These are phyloP conservation scores for Xylota segnis DNA, from an alignment of 2,888 invertebrate genomes.

Conservation along the genomic window DNA sequence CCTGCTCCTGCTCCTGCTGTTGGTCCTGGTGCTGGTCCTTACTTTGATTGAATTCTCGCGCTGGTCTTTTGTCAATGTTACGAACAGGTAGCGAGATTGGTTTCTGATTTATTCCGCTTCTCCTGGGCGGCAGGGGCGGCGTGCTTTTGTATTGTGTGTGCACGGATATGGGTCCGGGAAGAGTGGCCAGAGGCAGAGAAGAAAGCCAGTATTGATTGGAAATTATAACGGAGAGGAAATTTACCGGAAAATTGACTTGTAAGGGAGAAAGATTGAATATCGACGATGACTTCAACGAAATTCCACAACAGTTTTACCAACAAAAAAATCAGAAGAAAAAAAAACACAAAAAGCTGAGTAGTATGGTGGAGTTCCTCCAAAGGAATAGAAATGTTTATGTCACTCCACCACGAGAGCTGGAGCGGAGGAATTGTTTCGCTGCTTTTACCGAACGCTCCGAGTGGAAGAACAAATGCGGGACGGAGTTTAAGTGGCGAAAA, in stretches of 20 bases:
- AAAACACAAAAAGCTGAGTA: slow-evolving; percentile 5
- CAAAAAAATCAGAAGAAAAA: background rate
- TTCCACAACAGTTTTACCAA: slow-evolving; percentile 61
- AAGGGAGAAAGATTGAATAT: slow-evolving; percentile 76
- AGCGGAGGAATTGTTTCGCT: slow-evolving; percentile 58
- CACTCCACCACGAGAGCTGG: slow-evolving; percentile 36
- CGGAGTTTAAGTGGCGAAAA: slow-evolving; percentile 74
- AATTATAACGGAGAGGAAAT: slow-evolving; percentile 83
- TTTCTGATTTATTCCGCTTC: slow-evolving; percentile 74
- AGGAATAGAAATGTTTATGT: slow-evolving; percentile 75
- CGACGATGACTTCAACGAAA: slow-evolving; percentile 71
- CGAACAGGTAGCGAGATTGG: slow-evolving; percentile 76
- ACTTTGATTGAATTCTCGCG: slow-evolving; percentile 76
- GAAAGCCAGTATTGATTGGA: slow-evolving; percentile 82
- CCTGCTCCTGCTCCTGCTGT: background rate
- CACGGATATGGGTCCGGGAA: slow-evolving; percentile 40
- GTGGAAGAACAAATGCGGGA: slow-evolving; percentile 30
- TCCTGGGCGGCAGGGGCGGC: slow-evolving; percentile 10
- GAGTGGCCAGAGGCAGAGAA: slow-evolving; percentile 57
- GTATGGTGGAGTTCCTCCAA: slow-evolving; percentile 28
- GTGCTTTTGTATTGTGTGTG: slow-evolving; percentile 10
- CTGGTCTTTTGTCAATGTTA: slow-evolving; percentile 77
- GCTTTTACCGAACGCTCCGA: slow-evolving; percentile 15
- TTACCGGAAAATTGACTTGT: slow-evolving; percentile 83
- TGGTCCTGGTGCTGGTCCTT: too few relatives aligned